Base-by-base conservation (phyloP, 2,113 vertebrate species). In the Tonatia bakeri region DNA sequence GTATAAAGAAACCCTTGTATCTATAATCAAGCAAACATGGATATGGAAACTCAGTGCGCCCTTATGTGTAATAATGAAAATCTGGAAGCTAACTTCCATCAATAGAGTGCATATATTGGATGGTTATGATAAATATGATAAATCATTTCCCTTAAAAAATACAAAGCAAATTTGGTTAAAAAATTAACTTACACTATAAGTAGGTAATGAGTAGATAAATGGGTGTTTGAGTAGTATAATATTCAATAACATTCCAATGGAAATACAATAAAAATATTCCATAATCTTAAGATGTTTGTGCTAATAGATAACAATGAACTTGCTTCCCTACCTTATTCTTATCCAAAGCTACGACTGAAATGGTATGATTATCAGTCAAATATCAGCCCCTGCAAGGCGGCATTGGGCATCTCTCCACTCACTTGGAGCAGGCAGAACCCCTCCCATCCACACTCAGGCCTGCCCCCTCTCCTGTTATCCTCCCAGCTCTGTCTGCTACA, bases 241-340 rank as follows among this genome's bases (percentile, higher is more conserved):
- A 95, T 33, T 83, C 28, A 40, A 84, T 70, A 77, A 77, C 19
- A 11, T 95, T 91, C 40, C 79, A 69, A 54, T 36, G 16, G 16
- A 70, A 52, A 50, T 85, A 85, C n/a, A 81, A 84, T 28, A 2
- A 9, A 79, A n/a, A 59, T 86, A 87, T 64, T 85, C 24, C 31
- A 91, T 73, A 87, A 65, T 22, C 6, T 91, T 82, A 76, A 96
- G 59, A 87, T 52, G 6, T 79, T 64, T 79, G 24, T 59, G 14
- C 79, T 83, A 91, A 91, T 38, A 95, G 54, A 56, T 72, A 69
- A 73, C 38, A 91, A 26, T 36, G n/a, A 84, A 91, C 38, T 88
- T 73, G 38, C 38, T 87, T 64, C n/a, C 33, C 31, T 90, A 69
- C n/a, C 47, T 36, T 79, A 22, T 76, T 87, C 40, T 87, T 20